These are phyloP conservation scores for Andrena praecox DNA, from an alignment of 2,888 invertebrate species.

Conservation along the genomic window DNA sequence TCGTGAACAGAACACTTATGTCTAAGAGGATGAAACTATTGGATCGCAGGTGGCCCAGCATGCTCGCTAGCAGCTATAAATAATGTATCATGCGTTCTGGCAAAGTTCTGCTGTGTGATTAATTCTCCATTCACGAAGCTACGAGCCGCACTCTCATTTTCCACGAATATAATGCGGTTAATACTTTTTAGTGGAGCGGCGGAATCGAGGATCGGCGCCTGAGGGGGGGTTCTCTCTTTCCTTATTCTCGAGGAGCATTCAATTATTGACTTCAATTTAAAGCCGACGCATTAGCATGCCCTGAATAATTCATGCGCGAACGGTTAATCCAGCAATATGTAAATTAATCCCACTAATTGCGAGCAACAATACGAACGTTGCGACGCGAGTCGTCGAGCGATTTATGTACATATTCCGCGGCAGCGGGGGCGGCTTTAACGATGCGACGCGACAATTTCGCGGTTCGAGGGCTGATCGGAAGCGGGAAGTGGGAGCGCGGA, in stretches of 20 bases:
- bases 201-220: constrained; percentile 16
- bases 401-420: constrained; percentile 72
- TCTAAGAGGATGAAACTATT: too few species aligned
- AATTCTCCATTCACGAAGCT: background rate
- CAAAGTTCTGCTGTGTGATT: background rate
- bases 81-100: background rate
- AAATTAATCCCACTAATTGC: constrained; percentile 83
- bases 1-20: too few species aligned
- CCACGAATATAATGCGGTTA: constrained; percentile 49
- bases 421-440: constrained; percentile 54
- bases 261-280: constrained; percentile 77
- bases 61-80: background rate
- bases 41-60: background rate
- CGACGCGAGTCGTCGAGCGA: constrained; percentile 60
- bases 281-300: constrained; percentile 79
- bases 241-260: constrained; percentile 61
- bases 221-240: constrained; percentile 30
- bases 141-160: background rate
- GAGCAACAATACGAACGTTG: constrained; percentile 76
- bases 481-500: constrained; percentile 25
- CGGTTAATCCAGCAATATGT: constrained; percentile 83
- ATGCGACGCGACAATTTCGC: constrained; percentile 59
- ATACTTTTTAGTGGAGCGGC: constrained; percentile 24
- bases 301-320: constrained; percentile 83
- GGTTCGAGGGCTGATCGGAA: constrained; percentile 58